These are phyloP conservation scores for Cyanistes caeruleus DNA, from an alignment of 2,113 vertebrate species.

Conservation along the genomic window DNA sequence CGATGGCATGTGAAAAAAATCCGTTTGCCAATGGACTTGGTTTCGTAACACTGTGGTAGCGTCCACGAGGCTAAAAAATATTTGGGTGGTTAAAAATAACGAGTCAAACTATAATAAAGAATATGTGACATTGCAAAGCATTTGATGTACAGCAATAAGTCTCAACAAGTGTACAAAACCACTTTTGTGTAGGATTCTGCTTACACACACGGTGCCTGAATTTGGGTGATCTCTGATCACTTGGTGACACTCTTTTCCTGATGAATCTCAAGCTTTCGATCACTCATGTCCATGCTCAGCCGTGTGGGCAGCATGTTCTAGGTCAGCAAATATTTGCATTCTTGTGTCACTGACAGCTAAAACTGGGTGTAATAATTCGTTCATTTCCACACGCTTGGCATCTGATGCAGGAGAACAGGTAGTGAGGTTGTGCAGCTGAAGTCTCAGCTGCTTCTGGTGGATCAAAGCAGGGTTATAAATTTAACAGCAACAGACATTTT, in stretches of 20 bases:
- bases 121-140: not conserved
- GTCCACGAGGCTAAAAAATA: not conserved
- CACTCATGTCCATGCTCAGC: accelerated
- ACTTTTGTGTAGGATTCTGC: not conserved
- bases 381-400: not conserved
- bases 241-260: not conserved
- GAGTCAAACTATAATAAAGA: not conserved
- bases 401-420: not conserved
- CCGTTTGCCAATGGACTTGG: not conserved
- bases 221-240: not conserved
- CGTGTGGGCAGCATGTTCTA: not conserved
- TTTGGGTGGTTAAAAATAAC: not conserved
- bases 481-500: not conserved
- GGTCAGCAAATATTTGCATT: not conserved
- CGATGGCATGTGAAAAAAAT: not conserved
- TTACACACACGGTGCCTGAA: not conserved
- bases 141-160: not conserved
- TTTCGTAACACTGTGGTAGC: not conserved
- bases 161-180: not conserved
- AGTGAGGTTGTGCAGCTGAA: not conserved
- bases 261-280: not conserved
- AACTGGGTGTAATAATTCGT: not conserved
- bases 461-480: not conserved
- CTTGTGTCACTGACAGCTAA: not conserved
- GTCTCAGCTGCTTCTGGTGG: not conserved